Percentiles rank a stretch among this genome's conserved stretches.
phyloP scores from a whole-genome alignment of 2,888 invertebrate species.

The Myathropa florea region DNA sequence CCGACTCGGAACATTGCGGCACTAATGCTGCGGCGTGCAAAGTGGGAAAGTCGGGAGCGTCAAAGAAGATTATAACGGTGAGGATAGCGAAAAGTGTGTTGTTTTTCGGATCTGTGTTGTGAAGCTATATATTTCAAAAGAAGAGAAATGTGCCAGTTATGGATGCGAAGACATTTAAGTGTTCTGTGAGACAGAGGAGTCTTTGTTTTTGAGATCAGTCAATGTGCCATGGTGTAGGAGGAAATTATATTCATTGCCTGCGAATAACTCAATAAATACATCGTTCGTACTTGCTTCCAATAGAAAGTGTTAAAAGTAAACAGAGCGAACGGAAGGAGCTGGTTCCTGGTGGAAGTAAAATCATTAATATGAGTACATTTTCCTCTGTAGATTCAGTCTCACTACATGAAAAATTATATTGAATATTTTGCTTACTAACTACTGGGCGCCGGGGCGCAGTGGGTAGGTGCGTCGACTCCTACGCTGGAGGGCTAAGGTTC shows the following conservation, averaged over 20 bases:
- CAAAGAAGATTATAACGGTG: background rate
- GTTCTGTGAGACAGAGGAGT: conserved; percentile 13
- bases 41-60: background rate
- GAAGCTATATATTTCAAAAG: background rate
- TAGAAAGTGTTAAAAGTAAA: too few species aligned
- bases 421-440: too few species aligned
- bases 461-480: too few species aligned
- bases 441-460: too few species aligned
- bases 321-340: too few species aligned
- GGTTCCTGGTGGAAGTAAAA: too few species aligned
- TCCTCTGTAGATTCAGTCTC: too few species aligned
- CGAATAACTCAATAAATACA: background rate
- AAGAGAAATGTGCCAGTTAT: conserved; percentile 5
- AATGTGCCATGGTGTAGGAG: background rate
- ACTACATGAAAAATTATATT: too few species aligned
- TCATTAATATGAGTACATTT: too few species aligned
- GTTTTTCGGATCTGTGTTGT: background rate
- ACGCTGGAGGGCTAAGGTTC: too few species aligned
- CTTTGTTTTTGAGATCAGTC: conserved; percentile 30
- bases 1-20: background rate
- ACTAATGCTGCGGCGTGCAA: background rate
- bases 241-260: background rate
- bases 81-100: background rate
- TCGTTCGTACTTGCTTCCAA: background rate
- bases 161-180: conserved; percentile 26